These are phyloP conservation scores for Nannobrachium achirus DNA, from an alignment of 2,113 vertebrate species.

Conservation along the genomic window DNA sequence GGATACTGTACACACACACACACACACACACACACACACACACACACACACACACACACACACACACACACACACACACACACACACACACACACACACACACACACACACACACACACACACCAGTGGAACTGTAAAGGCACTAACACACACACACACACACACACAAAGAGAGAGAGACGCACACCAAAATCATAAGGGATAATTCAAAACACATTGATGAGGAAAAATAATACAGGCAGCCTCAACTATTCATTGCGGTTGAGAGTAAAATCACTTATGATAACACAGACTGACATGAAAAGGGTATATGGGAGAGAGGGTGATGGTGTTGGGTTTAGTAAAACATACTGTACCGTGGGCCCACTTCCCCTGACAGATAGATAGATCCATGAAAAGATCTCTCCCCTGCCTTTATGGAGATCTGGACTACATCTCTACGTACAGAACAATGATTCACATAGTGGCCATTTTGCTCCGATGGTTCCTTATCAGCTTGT, in stretches of 20 bases:
- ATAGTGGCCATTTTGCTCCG: neutral
- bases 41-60: conserved; percentile 4
- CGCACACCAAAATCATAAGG: conserved; percentile 29
- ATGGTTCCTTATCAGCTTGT: too few relatives aligned
- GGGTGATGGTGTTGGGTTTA: neutral
- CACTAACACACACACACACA: too few relatives aligned
- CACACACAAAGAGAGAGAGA: too few relatives aligned
- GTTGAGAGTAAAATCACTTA: conserved; percentile 71
- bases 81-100: conserved; percentile 3
- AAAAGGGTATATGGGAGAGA: conserved; percentile 27
- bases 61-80: conserved; percentile 24
- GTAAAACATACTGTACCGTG: too few relatives aligned
- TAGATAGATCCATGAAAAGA: neutral
- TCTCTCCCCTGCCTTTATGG: neutral
- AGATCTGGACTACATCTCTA: too few relatives aligned
- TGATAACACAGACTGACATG: conserved; percentile 72
- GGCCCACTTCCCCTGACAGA: too few relatives aligned
- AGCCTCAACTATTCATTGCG: conserved; percentile 68
- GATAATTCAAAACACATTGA: conserved; percentile 67
- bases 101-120: neutral
- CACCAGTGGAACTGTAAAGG: too few relatives aligned
- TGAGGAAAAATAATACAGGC: conserved; percentile 64
- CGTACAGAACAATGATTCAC: too few relatives aligned
- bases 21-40: conserved; percentile 25
- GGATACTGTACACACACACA: conserved; percentile 28